A percentile compares a stretch with the other conserved stretches of the same genome.
Evolutionary conservation across 1,140 invertebrate species (phyloP).

Genomic region (Drosophila sechellia): DNA sequence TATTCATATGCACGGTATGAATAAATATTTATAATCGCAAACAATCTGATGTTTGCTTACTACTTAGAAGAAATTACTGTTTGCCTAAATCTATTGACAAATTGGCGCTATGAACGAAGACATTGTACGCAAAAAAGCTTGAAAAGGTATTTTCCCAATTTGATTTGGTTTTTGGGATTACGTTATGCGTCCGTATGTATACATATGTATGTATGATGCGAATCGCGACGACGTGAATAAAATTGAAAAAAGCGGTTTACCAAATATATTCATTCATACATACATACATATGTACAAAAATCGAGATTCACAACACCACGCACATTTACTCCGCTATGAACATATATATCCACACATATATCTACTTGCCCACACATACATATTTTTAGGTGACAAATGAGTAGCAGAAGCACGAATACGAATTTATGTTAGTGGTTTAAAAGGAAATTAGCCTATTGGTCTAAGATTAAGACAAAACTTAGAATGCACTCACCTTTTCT

Average conservation of each 20-base stretch:
- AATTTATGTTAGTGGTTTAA: constrained; percentile 3
- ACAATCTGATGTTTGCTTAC: not conserved
- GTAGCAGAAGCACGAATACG: constrained; percentile 15
- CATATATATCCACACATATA: not conserved
- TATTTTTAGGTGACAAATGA: constrained; percentile 6
- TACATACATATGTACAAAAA: constrained; percentile 13
- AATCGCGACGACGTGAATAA: constrained; percentile 6
- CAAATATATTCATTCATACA: constrained; percentile 7
- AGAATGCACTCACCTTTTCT: constrained; percentile 35
- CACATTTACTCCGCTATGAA: not conserved
- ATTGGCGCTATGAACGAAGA: not conserved
- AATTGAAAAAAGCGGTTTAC: constrained; percentile 13
- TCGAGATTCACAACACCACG: constrained; percentile 27
- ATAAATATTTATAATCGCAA: not conserved
- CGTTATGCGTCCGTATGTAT: not conserved
- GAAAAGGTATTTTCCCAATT: constrained; percentile 10
- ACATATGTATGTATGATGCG: not conserved
- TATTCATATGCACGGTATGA: not conserved
- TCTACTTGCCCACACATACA: not conserved
- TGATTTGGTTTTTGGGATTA: constrained; percentile 12
- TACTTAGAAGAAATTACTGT: not conserved
- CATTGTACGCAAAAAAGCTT: not conserved
- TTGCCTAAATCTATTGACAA: not conserved
- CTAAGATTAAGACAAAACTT: constrained; percentile 8
- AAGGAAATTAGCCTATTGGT: constrained; percentile 2